Conservation (phyloP, 2,888 invertebrate species). For the Agriopis aurantiaria region DNA sequence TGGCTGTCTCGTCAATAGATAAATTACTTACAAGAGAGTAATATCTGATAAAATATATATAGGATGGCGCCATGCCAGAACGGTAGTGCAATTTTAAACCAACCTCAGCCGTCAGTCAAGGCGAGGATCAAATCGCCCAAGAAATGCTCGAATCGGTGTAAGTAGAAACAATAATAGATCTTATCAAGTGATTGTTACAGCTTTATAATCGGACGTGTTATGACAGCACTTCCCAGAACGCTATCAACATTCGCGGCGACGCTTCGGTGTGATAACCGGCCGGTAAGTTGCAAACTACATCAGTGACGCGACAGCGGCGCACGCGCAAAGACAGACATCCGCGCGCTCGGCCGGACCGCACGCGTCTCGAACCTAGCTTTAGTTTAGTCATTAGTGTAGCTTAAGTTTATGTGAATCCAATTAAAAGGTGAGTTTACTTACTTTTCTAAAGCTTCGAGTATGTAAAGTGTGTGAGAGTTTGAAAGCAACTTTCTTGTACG, state of each 20-base stretch:
- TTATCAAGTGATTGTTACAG: not conserved
- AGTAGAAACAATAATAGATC: not conserved
- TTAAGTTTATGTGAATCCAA: conserved; percentile 62
- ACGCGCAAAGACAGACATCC: conserved; percentile 65
- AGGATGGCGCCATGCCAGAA: conserved; percentile 16
- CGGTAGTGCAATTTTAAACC: conserved; percentile 15
- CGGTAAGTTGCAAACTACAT: conserved; percentile 66
- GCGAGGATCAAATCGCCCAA: conserved; percentile 7
- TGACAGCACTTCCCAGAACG: conserved; percentile 35
- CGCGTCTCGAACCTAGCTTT: conserved; percentile 55
- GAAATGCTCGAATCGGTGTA: not conserved
- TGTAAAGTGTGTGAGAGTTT: conserved; percentile 57
- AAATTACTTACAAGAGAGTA: not conserved
- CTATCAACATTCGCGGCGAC: conserved; percentile 39
- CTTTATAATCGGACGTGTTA: conserved; percentile 41
- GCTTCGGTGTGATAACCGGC: conserved; percentile 63
- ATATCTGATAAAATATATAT: conserved; percentile 16
- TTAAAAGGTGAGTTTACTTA: conserved; percentile 61
- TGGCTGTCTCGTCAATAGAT: not conserved
- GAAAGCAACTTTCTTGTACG: not conserved
- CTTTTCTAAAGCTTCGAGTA: conserved; percentile 53
- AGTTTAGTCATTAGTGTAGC: conserved; percentile 52
- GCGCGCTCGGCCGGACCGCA: conserved; percentile 59
- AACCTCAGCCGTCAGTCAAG: conserved; percentile 10
- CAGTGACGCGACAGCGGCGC: conserved; percentile 47